Conservation (phyloP, 2,797 vertebrate species). For the Sarcophilus harrisii region DNA sequence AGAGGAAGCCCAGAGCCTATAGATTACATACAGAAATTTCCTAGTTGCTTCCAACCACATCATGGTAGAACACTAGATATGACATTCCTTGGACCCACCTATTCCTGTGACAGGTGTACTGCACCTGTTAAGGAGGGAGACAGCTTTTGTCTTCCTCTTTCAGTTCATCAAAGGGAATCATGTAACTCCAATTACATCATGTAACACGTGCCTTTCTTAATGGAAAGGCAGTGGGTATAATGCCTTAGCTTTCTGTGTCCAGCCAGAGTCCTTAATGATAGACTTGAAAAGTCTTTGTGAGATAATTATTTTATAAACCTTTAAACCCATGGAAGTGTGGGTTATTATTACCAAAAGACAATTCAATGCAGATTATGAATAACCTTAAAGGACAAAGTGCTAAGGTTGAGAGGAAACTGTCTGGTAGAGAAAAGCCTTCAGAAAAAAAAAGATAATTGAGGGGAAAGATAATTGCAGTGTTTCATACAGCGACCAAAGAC, state of each 20-base stretch:
- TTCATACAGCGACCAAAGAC: slow-evolving; percentile 42
- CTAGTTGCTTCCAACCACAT: neutral
- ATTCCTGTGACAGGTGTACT: neutral
- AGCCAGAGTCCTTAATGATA: neutral
- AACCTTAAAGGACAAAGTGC: slow-evolving; percentile 37
- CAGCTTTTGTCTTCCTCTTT: neutral
- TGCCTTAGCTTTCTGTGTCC: neutral
- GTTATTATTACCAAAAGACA: slow-evolving; percentile 8
- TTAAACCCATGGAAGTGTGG: neutral
- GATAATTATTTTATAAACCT: neutral
- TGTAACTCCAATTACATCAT: neutral
- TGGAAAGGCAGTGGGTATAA: neutral
- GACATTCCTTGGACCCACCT: neutral
- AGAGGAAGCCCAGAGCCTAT: neutral
- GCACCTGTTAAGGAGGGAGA: neutral
- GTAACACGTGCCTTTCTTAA: neutral
- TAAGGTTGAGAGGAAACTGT: slow-evolving; percentile 42
- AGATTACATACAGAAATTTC: neutral
- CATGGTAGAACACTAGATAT: neutral
- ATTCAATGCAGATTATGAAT: slow-evolving; percentile 36
- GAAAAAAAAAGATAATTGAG: slow-evolving; percentile 21
- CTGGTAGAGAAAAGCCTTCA: slow-evolving; percentile 32
- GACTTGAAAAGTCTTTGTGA: neutral
- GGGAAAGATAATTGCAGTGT: slow-evolving; percentile 27
- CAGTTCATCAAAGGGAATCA: neutral